Evolutionary conservation across 2,797 vertebrate genomes (phyloP).

Genomic region (Hypotaenidia philippensis): DNA sequence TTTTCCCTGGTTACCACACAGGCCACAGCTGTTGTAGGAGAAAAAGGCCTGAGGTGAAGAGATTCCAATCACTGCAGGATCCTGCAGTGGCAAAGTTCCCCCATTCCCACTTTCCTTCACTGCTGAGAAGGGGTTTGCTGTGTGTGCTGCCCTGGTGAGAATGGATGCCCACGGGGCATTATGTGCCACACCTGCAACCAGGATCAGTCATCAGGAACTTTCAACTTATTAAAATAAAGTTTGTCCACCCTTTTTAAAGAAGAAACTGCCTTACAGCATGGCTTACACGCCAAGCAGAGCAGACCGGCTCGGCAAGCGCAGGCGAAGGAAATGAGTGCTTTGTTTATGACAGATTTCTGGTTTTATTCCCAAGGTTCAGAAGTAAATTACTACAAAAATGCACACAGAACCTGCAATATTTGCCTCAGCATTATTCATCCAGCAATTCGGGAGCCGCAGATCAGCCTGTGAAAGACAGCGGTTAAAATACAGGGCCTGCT

Average conservation of each 20-base stretch:
- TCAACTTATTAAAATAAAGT: fast-evolving
- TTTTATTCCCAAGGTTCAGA: constrained; percentile 58
- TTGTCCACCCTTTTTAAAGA: neutral
- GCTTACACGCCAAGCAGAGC: neutral
- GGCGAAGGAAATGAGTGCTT: constrained; percentile 7
- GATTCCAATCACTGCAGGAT: neutral
- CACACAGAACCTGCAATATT: constrained; percentile 25
- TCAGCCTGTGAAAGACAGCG: constrained; percentile 7
- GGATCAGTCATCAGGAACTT: neutral
- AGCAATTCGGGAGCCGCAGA: neutral
- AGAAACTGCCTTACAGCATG: neutral
- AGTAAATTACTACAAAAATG: constrained; percentile 57
- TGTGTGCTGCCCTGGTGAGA: neutral
- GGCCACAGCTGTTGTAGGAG: no score
- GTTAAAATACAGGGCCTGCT: constrained; percentile 25
- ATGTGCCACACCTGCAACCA: fast-evolving
- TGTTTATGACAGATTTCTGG: constrained; percentile 49
- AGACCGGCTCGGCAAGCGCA: fast-evolving
- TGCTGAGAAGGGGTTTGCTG: neutral
- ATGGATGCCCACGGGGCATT: fast-evolving
- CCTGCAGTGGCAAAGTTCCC: fast-evolving
- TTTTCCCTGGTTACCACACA: neutral
- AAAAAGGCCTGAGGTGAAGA: neutral
- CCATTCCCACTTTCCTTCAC: neutral
- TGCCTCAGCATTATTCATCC: constrained; percentile 40